Base-by-base conservation (phyloP, 2,113 vertebrate species). In the Sapayoa aenigma region DNA sequence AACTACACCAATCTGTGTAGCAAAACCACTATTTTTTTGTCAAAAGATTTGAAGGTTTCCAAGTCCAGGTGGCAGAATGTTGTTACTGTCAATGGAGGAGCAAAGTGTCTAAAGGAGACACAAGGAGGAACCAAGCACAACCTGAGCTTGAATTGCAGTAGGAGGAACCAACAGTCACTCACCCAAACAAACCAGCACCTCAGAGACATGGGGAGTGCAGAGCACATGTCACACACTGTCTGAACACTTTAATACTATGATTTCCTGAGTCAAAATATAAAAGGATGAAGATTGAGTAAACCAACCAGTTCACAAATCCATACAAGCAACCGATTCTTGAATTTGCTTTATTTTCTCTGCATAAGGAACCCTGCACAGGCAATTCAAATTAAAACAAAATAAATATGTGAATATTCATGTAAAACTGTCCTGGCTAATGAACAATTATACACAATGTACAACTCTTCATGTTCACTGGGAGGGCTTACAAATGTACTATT, bases 381-480 rank as follows among this genome's bases (percentile, higher is more conserved):
- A 98, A 98, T 98, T 98, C 98, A 98, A 98, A 99, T 99, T 98
- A 98, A 99, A 99, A 99, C 99, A 99, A 99, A 99, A 99, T 99
- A 99, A 99, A 98, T 98, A 99, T 99, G 99, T 98, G 98, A 98
- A 99, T 98, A 99, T 98, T 98, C 97, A 99, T 99, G 99, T 99
- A 99, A 99, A 99, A 99, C 98, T 97, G 98, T 98, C 98, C 98
- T 98, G 98, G 98, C 98, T 98, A 99, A 98, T 98, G 98, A 99
- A 99, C 98, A 99, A 99, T 99, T 99, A 99, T 99, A 99, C 99
- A 99, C 98, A 99, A 99, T 99, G 98, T 99, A 99, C 99, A 99
- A 98, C 97, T 97, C 96, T 97, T 97, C 92, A 96, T 98, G 96
- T 98, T 96, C 97, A 97, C 97, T 96, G 96, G 94, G 96, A 94